Percentiles rank a stretch among this genome's conserved stretches.
Conservation (phyloP, 2,797 vertebrate genomes). For the Pangasius larnaudii region DNA sequence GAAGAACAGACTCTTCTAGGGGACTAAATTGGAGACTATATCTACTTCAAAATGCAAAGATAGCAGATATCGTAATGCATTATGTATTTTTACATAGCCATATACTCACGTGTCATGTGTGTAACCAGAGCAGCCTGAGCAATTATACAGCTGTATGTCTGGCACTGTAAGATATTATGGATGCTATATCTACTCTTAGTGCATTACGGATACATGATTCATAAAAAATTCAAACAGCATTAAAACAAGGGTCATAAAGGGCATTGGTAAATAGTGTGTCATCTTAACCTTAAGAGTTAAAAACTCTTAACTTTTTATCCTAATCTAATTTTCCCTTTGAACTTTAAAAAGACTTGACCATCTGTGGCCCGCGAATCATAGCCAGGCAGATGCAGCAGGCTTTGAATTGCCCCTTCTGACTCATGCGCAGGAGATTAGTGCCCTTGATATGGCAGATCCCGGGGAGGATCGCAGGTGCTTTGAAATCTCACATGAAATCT, state of each 20-base stretch:
- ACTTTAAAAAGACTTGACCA: slow-evolving; percentile 63
- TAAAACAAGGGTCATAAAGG: slow-evolving; percentile 6
- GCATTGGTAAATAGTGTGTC: slow-evolving; percentile 10
- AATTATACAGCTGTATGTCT: neutral
- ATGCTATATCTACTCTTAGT: neutral
- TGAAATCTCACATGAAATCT: slow-evolving; percentile 69
- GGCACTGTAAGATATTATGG: neutral
- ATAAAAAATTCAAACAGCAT: neutral
- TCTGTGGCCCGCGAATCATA: slow-evolving; percentile 69
- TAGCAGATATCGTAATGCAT: neutral
- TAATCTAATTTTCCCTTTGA: slow-evolving; percentile 48
- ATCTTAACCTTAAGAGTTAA: neutral
- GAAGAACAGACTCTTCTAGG: neutral
- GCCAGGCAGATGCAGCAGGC: slow-evolving; percentile 57
- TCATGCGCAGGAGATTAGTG: slow-evolving; percentile 67
- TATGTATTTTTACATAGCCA: neutral
- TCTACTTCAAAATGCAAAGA: neutral
- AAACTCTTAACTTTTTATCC: neutral
- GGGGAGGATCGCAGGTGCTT: slow-evolving; percentile 62
- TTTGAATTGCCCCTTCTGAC: slow-evolving; percentile 71
- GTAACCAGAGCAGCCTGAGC: neutral
- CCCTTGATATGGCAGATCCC: slow-evolving; percentile 60
- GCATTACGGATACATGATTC: neutral
- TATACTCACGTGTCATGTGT: neutral
- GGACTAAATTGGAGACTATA: neutral